These are phyloP conservation scores for Aphelocoma coerulescens DNA, from an alignment of 2,113 vertebrate species.

Conservation along the genomic window DNA sequence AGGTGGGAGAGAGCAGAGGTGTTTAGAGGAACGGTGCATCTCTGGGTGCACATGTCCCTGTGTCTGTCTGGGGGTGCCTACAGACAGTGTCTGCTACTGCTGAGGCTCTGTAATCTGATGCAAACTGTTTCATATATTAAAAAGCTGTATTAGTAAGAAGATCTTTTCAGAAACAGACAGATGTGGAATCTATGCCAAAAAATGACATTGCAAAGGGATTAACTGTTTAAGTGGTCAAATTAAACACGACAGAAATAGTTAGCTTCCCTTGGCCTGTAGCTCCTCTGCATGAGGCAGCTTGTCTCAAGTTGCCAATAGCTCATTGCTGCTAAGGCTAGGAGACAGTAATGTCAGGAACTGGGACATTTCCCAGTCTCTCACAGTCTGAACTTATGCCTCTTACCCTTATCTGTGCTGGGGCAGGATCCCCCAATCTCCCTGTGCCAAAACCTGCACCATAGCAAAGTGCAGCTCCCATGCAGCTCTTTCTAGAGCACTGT, in stretches of 20 bases:
- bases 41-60: background rate
- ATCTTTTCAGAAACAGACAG: slow-evolving; percentile 46
- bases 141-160: slow-evolving; percentile 37
- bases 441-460: background rate
- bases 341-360: slow-evolving; percentile 21
- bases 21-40: background rate
- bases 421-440: background rate
- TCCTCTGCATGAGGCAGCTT: slow-evolving; percentile 36
- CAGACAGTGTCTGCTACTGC: background rate
- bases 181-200: slow-evolving; percentile 49
- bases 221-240: slow-evolving; percentile 59
- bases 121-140: slow-evolving; percentile 45
- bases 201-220: slow-evolving; percentile 53
- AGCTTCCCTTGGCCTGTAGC: slow-evolving; percentile 48
- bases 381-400: background rate
- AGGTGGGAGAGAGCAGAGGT: background rate
- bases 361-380: slow-evolving; percentile 33
- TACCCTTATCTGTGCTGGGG: background rate
- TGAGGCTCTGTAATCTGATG: slow-evolving; percentile 26
- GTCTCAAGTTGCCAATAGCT: slow-evolving; percentile 48
- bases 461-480: background rate
- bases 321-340: slow-evolving; percentile 18
- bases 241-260: slow-evolving; percentile 54
- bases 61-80: background rate
- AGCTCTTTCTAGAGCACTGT: background rate